Base-by-base conservation (phyloP, 2,888 invertebrate species). In the Lamproptera curius region DNA sequence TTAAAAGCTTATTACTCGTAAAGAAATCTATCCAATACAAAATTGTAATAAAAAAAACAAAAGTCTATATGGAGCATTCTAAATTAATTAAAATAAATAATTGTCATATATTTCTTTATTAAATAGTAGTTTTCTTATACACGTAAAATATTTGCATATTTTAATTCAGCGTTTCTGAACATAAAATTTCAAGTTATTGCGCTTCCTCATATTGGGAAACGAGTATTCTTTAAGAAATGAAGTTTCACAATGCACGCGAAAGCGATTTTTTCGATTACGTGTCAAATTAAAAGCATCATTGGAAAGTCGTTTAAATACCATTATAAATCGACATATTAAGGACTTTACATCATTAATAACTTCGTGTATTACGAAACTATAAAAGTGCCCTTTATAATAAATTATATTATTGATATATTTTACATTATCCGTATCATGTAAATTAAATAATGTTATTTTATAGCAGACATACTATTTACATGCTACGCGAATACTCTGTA, bases 401-500 rank as follows among this genome's bases (percentile, higher is more conserved):
- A n/a, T n/a, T n/a, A n/a, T n/a, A n/a, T n/a, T n/a, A n/a, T n/a
- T n/a, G n/a, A n/a, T n/a, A n/a, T n/a, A n/a, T n/a, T n/a, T n/a
- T n/a, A n/a, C n/a, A n/a, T n/a, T n/a, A n/a, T n/a, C n/a, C n/a
- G n/a, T n/a, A n/a, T n/a, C n/a, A n/a, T n/a, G n/a, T n/a, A n/a
- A n/a, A n/a, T n/a, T n/a, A n/a, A n/a, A n/a, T n/a, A n/a, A n/a
- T n/a, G n/a, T n/a, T n/a, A n/a, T n/a, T n/a, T n/a, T n/a, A n/a
- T n/a, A n/a, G n/a, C n/a, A n/a, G n/a, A n/a, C n/a, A n/a, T n/a
- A n/a, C n/a, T n/a, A n/a, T n/a, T n/a, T n/a, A n/a, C n/a, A n/a
- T n/a, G 16, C 28, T 28, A 16, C n/a, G 16, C 8, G 11, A 36
- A 43, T 15, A 37, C 26, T 26, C 11, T 44, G 26, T 44, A 26